A percentile compares a stretch with the other conserved stretches of the same genome.
phyloP scores from a whole-genome alignment of 1,140 invertebrate genomes.

The Drosophila paulistorum region DNA sequence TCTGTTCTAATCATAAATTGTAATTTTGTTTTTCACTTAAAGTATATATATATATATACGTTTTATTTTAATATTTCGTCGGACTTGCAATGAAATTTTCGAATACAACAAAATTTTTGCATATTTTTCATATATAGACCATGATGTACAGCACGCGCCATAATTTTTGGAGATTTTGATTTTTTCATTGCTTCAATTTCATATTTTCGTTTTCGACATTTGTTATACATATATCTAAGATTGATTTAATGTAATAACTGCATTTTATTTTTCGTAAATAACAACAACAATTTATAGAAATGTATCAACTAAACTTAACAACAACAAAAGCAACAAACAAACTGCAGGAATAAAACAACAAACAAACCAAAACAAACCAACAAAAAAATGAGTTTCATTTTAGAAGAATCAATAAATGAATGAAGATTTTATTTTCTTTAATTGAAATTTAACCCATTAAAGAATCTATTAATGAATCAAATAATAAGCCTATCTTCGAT shows the following conservation, averaged over 20 bases:
- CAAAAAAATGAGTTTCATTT: not conserved
- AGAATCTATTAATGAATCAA: too few relatives aligned
- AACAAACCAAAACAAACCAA: slow-evolving; percentile 30
- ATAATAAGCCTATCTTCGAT: too few relatives aligned
- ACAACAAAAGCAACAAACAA: slow-evolving; percentile 44
- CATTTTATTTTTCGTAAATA: slow-evolving; percentile 70
- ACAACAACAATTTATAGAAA: slow-evolving; percentile 43
- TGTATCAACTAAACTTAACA: slow-evolving; percentile 32
- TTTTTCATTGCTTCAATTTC: slow-evolving; percentile 55
- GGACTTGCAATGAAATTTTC: slow-evolving; percentile 56
- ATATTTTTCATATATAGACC: slow-evolving; percentile 61
- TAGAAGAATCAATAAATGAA: too few relatives aligned
- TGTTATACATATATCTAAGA: slow-evolving; percentile 52
- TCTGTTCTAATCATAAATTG: slow-evolving; percentile 78
- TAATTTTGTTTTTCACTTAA: slow-evolving; percentile 41
- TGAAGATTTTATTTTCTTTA: too few relatives aligned
- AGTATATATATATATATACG: slow-evolving; percentile 39
- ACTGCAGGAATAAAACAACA: slow-evolving; percentile 59
- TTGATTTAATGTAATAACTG: slow-evolving; percentile 67
- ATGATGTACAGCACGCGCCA: slow-evolving; percentile 71
- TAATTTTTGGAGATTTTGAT: slow-evolving; percentile 39
- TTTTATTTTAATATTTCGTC: slow-evolving; percentile 39
- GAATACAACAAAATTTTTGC: slow-evolving; percentile 8
- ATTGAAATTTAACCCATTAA: too few relatives aligned
- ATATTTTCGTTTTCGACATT: slow-evolving; percentile 48